phyloP scores from a whole-genome alignment of 2,113 vertebrate genomes.

The Hyla sarda region DNA sequence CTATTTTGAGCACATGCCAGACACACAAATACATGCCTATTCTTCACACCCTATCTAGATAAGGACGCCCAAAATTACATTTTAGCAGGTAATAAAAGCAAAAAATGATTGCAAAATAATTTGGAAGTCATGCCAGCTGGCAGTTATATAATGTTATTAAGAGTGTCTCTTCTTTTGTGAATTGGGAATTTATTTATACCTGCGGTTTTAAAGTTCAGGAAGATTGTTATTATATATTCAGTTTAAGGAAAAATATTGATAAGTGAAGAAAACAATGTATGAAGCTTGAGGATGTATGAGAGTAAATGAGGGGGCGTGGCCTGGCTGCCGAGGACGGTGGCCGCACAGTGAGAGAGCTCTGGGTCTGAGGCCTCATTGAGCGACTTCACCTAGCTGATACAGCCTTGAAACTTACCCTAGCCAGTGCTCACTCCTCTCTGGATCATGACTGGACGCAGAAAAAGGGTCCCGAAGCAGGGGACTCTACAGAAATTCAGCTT shows the following conservation, averaged over 20 bases:
- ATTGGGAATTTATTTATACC: neutral
- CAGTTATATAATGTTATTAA: neutral
- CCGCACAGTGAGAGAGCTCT: too few relatives aligned
- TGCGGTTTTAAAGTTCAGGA: neutral
- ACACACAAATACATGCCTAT: constrained; percentile 1
- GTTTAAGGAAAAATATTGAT: neutral
- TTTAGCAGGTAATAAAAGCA: constrained; percentile 5
- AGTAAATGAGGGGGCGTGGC: too few relatives aligned
- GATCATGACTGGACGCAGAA: too few relatives aligned
- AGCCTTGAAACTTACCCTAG: too few relatives aligned
- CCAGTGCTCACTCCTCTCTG: too few relatives aligned
- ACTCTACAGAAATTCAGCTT: too few relatives aligned
- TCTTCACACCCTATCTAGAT: constrained; percentile 37
- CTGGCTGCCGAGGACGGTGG: too few relatives aligned
- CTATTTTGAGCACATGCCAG: neutral
- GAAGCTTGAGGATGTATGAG: neutral
- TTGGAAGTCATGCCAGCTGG: neutral
- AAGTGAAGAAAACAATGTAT: neutral
- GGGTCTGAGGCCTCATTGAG: too few relatives aligned
- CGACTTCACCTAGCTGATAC: too few relatives aligned
- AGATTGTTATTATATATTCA: neutral
- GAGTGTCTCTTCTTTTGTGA: neutral
- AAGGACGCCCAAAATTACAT: neutral
- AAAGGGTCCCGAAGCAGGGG: too few relatives aligned
- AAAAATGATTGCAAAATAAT: constrained; percentile 1